Percentiles rank a stretch among this genome's conserved stretches.
phyloP scores from a whole-genome alignment of 1,140 invertebrate species.

The Brachionus rotundiformis region DNA sequence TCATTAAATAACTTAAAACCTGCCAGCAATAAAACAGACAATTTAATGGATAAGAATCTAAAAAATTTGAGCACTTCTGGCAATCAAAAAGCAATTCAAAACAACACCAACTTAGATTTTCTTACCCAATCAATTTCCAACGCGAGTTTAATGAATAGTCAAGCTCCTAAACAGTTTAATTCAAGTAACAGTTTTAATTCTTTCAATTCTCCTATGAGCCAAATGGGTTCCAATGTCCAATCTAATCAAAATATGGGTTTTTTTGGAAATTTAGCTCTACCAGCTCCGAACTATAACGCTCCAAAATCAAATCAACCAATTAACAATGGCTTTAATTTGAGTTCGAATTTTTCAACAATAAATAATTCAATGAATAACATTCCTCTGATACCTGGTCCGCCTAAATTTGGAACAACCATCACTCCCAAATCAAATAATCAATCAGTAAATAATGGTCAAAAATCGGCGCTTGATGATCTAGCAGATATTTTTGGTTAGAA shows the following conservation, averaged over 20 bases:
- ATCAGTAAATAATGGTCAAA: constrained; percentile 4
- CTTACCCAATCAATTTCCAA: background rate
- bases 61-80: background rate
- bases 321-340: background rate
- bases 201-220: background rate
- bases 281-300: background rate
- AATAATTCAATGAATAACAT: background rate
- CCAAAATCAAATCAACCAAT: background rate
- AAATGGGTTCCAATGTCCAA: background rate
- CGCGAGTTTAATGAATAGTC: background rate
- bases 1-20: constrained; percentile 12
- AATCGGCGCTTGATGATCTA: constrained; percentile 29
- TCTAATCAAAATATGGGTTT: constrained; percentile 31
- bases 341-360: background rate
- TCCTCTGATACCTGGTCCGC: constrained; percentile 21
- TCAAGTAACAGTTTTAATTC: background rate
- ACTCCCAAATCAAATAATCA: background rate
- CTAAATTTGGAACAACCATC: background rate
- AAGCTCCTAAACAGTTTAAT: background rate
- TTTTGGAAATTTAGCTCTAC: constrained; percentile 46
- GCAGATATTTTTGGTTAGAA: constrained; percentile 44
- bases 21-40: background rate
- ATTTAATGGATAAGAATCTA: constrained; percentile 49
- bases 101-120: background rate
- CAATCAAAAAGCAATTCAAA: background rate